A percentile compares a stretch with the other conserved stretches of the same genome.
These are phyloP conservation scores for Axis porcinus DNA, from an alignment of 2,113 vertebrate species.

Conservation along the genomic window DNA sequence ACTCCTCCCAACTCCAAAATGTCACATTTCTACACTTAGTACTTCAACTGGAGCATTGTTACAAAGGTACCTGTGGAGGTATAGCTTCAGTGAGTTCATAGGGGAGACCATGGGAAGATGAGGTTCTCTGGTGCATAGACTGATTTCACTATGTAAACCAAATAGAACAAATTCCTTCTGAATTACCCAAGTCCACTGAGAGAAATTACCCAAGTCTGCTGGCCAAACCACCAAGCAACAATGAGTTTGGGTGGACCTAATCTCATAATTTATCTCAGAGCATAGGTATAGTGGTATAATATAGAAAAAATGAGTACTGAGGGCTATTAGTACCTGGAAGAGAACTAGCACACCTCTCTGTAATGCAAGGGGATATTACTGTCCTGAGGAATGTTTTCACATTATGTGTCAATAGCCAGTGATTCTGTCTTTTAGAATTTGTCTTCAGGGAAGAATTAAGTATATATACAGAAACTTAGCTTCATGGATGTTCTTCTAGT, in stretches of 20 bases:
- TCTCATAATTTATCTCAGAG: neutral
- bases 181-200: neutral
- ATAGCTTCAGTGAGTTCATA: neutral
- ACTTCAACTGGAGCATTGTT: neutral
- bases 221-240: neutral
- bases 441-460: neutral
- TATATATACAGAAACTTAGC: neutral
- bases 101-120: neutral
- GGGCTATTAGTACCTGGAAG: neutral
- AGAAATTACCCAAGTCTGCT: constrained; percentile 3
- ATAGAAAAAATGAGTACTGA: neutral
- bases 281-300: neutral
- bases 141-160: neutral
- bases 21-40: neutral
- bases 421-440: neutral
- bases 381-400: constrained; percentile 4
- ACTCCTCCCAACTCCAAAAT: neutral
- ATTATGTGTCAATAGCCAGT: neutral
- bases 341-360: neutral
- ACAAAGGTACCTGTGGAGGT: neutral
- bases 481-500: neutral
- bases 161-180: neutral
- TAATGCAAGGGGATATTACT: neutral
- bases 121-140: neutral
- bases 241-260: neutral